Evolutionary conservation across 1,140 invertebrate genomes (phyloP).

Genomic region (Acromyrmex echinatior): DNA sequence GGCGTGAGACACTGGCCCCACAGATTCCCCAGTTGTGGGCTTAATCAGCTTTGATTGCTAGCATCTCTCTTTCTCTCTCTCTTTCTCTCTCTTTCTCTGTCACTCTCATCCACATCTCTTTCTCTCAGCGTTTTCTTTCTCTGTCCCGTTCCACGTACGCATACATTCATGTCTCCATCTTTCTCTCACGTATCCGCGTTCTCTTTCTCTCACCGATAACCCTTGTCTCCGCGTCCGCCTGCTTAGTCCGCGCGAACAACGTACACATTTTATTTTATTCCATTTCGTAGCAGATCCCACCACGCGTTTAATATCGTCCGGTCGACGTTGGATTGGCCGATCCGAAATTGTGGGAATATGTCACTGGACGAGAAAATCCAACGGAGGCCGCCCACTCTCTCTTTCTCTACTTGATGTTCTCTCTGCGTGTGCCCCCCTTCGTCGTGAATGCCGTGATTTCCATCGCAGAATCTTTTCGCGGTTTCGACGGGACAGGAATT

Average conservation of each 20-base stretch:
- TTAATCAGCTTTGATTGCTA: slow-evolving; percentile 87
- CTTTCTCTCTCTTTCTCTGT: slow-evolving; percentile 61
- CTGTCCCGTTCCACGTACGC: slow-evolving; percentile 65
- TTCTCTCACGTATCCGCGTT: slow-evolving; percentile 66
- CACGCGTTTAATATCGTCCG: slow-evolving; percentile 74
- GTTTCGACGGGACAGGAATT: slow-evolving; percentile 48
- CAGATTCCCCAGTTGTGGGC: slow-evolving; percentile 87
- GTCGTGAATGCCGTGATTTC: slow-evolving; percentile 68
- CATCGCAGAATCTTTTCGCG: slow-evolving; percentile 66
- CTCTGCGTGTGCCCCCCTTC: slow-evolving; percentile 12
- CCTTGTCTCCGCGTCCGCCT: slow-evolving; percentile 63
- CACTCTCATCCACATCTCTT: slow-evolving; percentile 56
- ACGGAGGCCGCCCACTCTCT: slow-evolving; percentile 68
- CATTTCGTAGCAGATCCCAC: slow-evolving; percentile 73
- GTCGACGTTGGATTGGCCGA: slow-evolving; percentile 75
- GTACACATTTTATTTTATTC: slow-evolving; percentile 79
- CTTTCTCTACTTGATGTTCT: slow-evolving; percentile 35
- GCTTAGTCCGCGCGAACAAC: slow-evolving; percentile 56
- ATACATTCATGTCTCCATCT: slow-evolving; percentile 76
- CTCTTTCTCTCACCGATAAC: slow-evolving; percentile 64
- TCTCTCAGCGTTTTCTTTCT: slow-evolving; percentile 72
- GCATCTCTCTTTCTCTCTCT: slow-evolving; percentile 78
- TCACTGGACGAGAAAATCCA: slow-evolving; percentile 70
- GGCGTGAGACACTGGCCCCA: slow-evolving; percentile 87
- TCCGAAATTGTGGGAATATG: slow-evolving; percentile 78